Evolutionary conservation across 2,113 vertebrate genomes (phyloP), one percentile per base, ranked within the genome.

Genomic region (Numenius arquata): DNA sequence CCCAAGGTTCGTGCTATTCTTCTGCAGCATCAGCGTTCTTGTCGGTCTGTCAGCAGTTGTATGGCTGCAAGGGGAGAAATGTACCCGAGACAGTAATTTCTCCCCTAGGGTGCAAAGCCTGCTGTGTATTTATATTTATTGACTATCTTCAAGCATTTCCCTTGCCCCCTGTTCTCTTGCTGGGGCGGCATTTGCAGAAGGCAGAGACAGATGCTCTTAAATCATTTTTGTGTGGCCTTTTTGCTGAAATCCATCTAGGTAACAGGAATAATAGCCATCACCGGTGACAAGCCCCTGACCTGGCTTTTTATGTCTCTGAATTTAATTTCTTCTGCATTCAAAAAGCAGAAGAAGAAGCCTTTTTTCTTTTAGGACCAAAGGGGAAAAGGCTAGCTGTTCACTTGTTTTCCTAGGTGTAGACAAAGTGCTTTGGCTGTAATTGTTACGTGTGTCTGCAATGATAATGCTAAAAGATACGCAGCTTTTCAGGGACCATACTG

Each of bases 11-110:
- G 0, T 50, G 55, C 72, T 91, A 15, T 79, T 89, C 62, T 36
- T 93, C 74, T 79, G 84, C 93, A 93, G 81, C 85, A 85, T 89
- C 92, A 95, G 88, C 85, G 63, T 74, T 88, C 93, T 81, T 1
- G 0, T 55, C 2, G 1, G 77, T 40, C 75, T 85, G 66, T 79
- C 77, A 88, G 93, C 91, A 68, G 36, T 30, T 90, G 62, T 58
- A 58, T 62, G n/a, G 55, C 88, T 96, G 85, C 62, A 52, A 92
- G 55, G 72, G 83, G 50, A 86, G 45, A 90, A 91, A 89, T 26
- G 38, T 61, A 62, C 45, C 50, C 16, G 3, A 58, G 59, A 65
- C 47, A 41, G 23, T 87, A 66, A 88, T 93, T 91, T 85, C 84
- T 73, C 41, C 92, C 67, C 29, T 40, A 34, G 63, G 72, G 63